A percentile compares a stretch with the other conserved stretches of the same genome.
Conservation (phyloP, 2,797 vertebrate species). For the Telmatherina bonti region DNA sequence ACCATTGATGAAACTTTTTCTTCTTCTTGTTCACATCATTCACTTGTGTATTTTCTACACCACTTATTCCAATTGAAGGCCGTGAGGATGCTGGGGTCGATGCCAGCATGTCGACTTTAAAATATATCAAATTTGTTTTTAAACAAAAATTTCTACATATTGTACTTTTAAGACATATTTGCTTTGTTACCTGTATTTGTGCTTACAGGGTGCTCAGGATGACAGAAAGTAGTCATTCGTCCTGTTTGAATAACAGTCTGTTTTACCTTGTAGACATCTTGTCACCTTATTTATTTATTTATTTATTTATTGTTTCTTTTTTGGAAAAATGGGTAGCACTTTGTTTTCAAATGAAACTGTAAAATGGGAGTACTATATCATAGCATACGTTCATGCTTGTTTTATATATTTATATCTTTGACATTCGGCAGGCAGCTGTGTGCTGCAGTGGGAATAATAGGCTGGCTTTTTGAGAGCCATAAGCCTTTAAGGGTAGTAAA, state of each 20-base stretch:
- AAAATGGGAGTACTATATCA: slow-evolving; percentile 45
- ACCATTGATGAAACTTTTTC: too few species aligned
- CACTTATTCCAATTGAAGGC: too few species aligned
- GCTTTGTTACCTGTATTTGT: slow-evolving; percentile 20
- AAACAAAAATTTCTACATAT: background rate
- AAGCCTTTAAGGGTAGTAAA: slow-evolving; percentile 70
- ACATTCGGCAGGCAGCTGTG: slow-evolving; percentile 58
- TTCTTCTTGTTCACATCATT: too few species aligned
- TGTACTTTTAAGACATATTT: slow-evolving; percentile 1
- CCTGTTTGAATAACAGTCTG: slow-evolving; percentile 8
- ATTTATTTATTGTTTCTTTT: slow-evolving; percentile 7
- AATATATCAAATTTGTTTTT: too few species aligned
- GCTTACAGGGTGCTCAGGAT: slow-evolving; percentile 3
- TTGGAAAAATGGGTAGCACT: slow-evolving; percentile 15
- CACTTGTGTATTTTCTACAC: too few species aligned
- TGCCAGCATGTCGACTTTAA: too few species aligned
- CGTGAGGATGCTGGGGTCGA: too few species aligned
- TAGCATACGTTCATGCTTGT: slow-evolving; percentile 42
- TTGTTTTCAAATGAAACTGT: slow-evolving; percentile 46
- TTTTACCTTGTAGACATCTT: slow-evolving; percentile 10
- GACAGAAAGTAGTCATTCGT: slow-evolving; percentile 22
- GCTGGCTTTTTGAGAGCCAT: slow-evolving; percentile 58
- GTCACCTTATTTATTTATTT: background rate
- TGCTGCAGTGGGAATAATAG: slow-evolving; percentile 63
- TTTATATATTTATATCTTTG: slow-evolving; percentile 63